Conservation (phyloP, 2,113 vertebrate species). For the Rattus rattus region DNA sequence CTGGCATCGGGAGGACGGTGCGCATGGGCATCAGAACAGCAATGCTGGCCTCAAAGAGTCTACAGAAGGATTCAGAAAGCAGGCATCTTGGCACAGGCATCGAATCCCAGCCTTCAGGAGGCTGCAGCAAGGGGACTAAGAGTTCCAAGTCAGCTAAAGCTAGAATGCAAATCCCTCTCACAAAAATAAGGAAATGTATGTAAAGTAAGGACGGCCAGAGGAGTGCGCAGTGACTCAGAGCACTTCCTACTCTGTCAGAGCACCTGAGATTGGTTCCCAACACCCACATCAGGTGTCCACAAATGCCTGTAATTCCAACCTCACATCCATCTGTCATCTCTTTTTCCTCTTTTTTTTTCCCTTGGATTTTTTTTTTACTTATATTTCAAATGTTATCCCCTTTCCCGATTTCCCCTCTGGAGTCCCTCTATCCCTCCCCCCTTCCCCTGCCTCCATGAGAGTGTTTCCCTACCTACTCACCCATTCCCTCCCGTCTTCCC, state of each 20-base stretch:
- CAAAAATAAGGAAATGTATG: background rate
- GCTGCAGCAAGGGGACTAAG: background rate
- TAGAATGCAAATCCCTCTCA: background rate
- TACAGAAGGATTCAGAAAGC: background rate
- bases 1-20: too few relatives aligned
- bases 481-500: too few relatives aligned
- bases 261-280: background rate
- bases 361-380: too few relatives aligned
- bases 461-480: too few relatives aligned
- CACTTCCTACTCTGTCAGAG: background rate
- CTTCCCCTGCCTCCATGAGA: too few relatives aligned
- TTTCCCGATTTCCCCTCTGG: too few relatives aligned
- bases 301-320: background rate
- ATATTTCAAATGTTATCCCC: too few relatives aligned
- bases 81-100: background rate
- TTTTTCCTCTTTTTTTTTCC: too few relatives aligned
- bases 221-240: too few relatives aligned
- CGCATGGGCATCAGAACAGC: background rate
- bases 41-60: background rate
- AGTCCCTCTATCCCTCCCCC: too few relatives aligned
- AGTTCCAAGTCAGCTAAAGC: background rate
- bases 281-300: background rate
- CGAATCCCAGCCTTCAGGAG: background rate
- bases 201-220: background rate
- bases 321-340: too few relatives aligned